These are phyloP conservation scores for Catocala fraxini DNA, from an alignment of 2,888 invertebrate species.

Conservation along the genomic window DNA sequence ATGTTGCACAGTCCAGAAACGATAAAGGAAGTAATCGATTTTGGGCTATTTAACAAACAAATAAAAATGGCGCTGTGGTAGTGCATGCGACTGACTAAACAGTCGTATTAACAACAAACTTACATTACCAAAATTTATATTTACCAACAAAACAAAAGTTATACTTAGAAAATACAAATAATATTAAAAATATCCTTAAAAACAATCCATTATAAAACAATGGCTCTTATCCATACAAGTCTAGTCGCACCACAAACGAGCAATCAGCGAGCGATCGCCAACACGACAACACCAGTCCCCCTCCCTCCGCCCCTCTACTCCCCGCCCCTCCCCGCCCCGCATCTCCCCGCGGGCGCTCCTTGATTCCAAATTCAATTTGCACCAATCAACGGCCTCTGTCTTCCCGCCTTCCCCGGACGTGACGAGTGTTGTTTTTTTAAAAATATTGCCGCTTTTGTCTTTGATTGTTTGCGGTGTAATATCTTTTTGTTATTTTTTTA, in stretches of 20 bases:
- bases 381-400: slow-evolving; percentile 86
- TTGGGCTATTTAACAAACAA: too few relatives aligned
- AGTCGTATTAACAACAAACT: too few relatives aligned
- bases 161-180: too few relatives aligned
- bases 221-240: slow-evolving; percentile 58
- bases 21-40: too few relatives aligned
- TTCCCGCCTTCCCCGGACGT: slow-evolving; percentile 85
- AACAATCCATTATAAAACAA: slow-evolving; percentile 31
- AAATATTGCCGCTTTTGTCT: slow-evolving; percentile 46
- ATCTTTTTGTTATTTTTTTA: slow-evolving; percentile 42
- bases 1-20: too few relatives aligned
- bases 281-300: slow-evolving; percentile 81
- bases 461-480: slow-evolving; percentile 54
- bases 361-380: slow-evolving; percentile 87
- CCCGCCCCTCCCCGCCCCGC: slow-evolving; percentile 32
- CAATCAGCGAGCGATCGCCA: slow-evolving; percentile 87
- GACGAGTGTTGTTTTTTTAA: slow-evolving; percentile 59
- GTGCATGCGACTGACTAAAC: too few relatives aligned
- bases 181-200: neutral
- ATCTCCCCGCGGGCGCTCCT: slow-evolving; percentile 60
- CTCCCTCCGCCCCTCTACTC: slow-evolving; percentile 38
- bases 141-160: too few relatives aligned
- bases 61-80: too few relatives aligned
- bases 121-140: too few relatives aligned
- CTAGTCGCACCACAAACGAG: slow-evolving; percentile 83